A percentile compares a stretch with the other conserved stretches of the same genome.
Conservation (phyloP, 2,113 vertebrate genomes). For the Struthidea cinerea region DNA sequence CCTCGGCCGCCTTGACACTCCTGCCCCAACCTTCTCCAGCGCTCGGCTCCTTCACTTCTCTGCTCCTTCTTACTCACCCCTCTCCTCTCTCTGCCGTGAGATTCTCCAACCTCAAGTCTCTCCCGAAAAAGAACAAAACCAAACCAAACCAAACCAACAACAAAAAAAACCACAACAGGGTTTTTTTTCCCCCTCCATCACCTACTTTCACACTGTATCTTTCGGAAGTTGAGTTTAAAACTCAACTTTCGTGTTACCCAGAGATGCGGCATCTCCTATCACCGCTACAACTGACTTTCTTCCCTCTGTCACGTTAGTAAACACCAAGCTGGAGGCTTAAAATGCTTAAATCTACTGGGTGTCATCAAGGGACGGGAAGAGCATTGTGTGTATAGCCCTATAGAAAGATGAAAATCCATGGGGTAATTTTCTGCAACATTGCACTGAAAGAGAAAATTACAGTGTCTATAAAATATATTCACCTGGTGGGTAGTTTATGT, state of each 20-base stretch:
- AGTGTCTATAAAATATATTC: neutral
- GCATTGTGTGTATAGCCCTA: neutral
- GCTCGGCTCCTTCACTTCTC: neutral
- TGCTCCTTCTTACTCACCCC: neutral
- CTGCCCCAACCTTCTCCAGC: neutral
- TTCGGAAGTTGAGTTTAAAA: neutral
- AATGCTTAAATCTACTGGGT: neutral
- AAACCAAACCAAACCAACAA: too few species aligned
- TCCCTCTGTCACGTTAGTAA: neutral
- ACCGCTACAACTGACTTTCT: neutral
- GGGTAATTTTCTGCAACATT: neutral
- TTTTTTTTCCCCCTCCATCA: neutral
- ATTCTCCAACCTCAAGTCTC: neutral
- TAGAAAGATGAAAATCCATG: neutral
- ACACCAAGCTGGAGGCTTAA: neutral
- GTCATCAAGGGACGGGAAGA: neutral
- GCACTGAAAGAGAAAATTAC: neutral
- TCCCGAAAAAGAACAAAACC: neutral
- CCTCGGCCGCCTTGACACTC: neutral
- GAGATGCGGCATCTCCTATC: neutral
- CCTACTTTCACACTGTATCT: neutral
- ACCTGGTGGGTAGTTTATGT: neutral
- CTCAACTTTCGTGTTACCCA: rapidly evolving
- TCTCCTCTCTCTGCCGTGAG: neutral
- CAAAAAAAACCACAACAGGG: neutral